Conservation (phyloP, 30 jellyfish, hydroid and myxozoan genomes). For the Aurelia sp. region DNA sequence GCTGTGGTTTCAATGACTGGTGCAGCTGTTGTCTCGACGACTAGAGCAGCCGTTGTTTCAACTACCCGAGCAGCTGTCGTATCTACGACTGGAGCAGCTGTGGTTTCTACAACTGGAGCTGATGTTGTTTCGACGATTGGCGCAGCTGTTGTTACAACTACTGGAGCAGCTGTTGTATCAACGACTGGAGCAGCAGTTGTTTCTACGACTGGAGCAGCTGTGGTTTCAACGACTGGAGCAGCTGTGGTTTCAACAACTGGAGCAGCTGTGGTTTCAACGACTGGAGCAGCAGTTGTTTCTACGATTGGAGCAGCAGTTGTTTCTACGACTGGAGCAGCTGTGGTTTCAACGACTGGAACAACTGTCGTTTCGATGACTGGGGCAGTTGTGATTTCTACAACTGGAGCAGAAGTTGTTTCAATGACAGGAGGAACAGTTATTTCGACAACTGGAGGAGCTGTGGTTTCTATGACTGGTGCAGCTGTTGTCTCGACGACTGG, state of each 20-base stretch:
- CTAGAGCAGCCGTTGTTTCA: constrained; percentile 18
- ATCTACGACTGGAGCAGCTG: constrained; percentile 44
- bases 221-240: not conserved
- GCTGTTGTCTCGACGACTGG: constrained; percentile 38
- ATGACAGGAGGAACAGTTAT: constrained; percentile 6
- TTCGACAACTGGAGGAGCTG: constrained; percentile 28
- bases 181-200: constrained; percentile 46
- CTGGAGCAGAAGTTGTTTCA: constrained; percentile 44
- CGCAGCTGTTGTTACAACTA: constrained; percentile 20
- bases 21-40: constrained; percentile 19
- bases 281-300: constrained; percentile 51
- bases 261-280: constrained; percentile 39
- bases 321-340: constrained; percentile 28
- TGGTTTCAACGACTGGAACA: constrained; percentile 41
- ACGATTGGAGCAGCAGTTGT: constrained; percentile 52
- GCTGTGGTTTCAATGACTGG: constrained; percentile 32
- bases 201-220: constrained; percentile 12
- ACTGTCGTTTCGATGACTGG: constrained; percentile 36
- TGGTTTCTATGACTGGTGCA: constrained; percentile 17
- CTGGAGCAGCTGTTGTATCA: constrained; percentile 33
- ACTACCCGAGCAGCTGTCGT: constrained; percentile 39
- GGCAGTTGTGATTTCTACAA: constrained; percentile 9
- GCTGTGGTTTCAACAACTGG: constrained; percentile 37
- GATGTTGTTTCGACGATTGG: constrained; percentile 11
- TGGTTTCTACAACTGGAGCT: constrained; percentile 29